Evolutionary conservation across 2,797 vertebrate genomes (phyloP).

Genomic region (Cetoscarus ocellatus): DNA sequence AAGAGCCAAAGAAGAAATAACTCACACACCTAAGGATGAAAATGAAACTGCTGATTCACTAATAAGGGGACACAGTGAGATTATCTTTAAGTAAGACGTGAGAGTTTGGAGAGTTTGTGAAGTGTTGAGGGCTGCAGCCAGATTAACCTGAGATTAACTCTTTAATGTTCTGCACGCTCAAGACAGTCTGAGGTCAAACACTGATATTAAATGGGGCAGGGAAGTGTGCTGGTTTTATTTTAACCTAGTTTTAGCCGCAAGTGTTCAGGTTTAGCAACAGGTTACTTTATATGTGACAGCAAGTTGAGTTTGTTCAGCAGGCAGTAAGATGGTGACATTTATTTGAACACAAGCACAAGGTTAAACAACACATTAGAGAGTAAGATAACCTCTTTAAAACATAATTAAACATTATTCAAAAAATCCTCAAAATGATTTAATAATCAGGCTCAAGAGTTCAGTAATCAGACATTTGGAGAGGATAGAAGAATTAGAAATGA

Average conservation of each 20-base stretch:
- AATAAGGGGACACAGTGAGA: background rate
- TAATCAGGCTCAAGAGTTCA: no score
- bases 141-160: constrained; percentile 56
- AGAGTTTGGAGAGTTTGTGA: background rate
- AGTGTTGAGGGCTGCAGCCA: constrained; percentile 7
- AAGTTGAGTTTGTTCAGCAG: no score
- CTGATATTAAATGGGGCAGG: background rate
- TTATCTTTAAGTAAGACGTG: background rate
- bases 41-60: background rate
- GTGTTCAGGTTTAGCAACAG: no score
- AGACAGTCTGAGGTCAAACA: constrained; percentile 6
- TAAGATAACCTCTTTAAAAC: no score
- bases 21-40: background rate
- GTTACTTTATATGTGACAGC: no score
- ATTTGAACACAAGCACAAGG: no score
- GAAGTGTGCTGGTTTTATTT: background rate
- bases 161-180: constrained; percentile 15
- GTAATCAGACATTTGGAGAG: no score
- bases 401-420: no score
- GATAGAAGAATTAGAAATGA: no score
- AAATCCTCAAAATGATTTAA: no score
- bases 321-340: no score
- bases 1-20: background rate
- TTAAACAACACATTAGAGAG: no score
- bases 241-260: background rate